Base-by-base conservation (phyloP, 1,140 invertebrate genomes). In the Meloidogyne hapla region DNA sequence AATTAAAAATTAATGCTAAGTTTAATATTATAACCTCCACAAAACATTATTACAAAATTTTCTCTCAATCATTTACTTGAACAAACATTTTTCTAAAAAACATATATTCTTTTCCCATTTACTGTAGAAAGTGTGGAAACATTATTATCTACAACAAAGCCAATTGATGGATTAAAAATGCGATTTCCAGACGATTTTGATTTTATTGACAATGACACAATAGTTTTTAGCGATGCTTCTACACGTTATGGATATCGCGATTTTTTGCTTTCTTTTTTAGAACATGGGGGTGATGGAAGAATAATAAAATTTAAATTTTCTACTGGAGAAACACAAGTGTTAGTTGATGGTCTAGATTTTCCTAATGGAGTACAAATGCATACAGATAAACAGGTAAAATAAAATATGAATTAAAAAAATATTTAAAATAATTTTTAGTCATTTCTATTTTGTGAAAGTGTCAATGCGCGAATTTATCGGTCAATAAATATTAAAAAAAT, bases 301-400 rank as follows among this genome's bases (percentile, higher is more conserved):
- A n/a, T 80, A 40, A 62, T 80, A 23, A 33, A 83, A 74, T 38
- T 62, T 8, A 83, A 83, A 33, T 12, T 80, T 28, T 45, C 38
- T n/a, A 83, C 80, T 15, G 77, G 77, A 18, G 69, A 78, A 69
- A 25, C 65, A 26, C 38, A 66, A 12, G 71, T 74, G 1, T 26
- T 80, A 21, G 48, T 67, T 26, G 67, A 82, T 45, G 69, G 76
- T 8, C 48, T 80, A 33, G 42, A 28, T 45, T 80, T 80, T 40
- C 74, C 79, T 10, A 80, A 80, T 56, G 79, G 79, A 8, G 77
- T 80, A n/a, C 79, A 80, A 79, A 63, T 80, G 15, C 76, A 83
- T 62, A 63, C 79, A 18, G 79, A 80, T 61, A 62, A 61, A 28
- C 40, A 80, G 38, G 71, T 63, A 8, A 4, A 33, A 33, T 63